Base-by-base conservation (phyloP, 1,140 invertebrate genomes). In the Amphibalanus amphitrite region DNA sequence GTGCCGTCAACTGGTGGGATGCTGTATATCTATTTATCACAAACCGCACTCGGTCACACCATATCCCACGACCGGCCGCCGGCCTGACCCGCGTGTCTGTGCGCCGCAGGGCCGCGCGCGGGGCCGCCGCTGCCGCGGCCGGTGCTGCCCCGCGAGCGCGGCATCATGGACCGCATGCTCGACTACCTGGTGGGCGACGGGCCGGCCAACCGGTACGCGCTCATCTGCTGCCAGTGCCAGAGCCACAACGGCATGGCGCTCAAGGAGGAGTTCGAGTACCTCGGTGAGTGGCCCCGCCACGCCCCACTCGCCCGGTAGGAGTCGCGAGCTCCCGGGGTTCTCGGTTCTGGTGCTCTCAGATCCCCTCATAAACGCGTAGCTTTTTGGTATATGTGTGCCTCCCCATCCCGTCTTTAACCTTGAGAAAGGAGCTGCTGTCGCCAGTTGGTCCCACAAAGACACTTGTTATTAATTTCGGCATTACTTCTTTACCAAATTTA, bases 221-320 rank as follows among this genome's bases (percentile, higher is more conserved):
- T 99, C 69, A 95, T 99, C 78, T 99, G 97, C 82, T 84, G 84
- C 38, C 84, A 90, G 73, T 99, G 97, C 80, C 85, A 85, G 72
- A 88, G 88, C 20, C 96, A 98, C 79, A 98, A 99, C 83, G 96
- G 97, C 74, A 97, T 99, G 94, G 92, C 95, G 26, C 84, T 97
- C 10, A 87, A 89, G 78, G 95, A 98, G 80, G 97, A 98, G 78
- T 98, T 95, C 82, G 93, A 96, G 79, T 97, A 90, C 82, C 84
- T 94, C 72, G 85, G 89, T 89, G 81, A 83, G 80, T 79, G 47
- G 59, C 64, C 38, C 59, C 70, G 71, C 70, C 29, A 26, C 25
- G 68, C 72, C 23, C 75, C 67, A 40, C 65, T n/a, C n/a, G n/a
- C n/a, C n/a, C n/a, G n/a, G 74, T 4, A 59, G 13, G 28, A 67